Base-by-base conservation (phyloP, 2,113 vertebrate species). In the Sinocyclocheilus anophthalmus region DNA sequence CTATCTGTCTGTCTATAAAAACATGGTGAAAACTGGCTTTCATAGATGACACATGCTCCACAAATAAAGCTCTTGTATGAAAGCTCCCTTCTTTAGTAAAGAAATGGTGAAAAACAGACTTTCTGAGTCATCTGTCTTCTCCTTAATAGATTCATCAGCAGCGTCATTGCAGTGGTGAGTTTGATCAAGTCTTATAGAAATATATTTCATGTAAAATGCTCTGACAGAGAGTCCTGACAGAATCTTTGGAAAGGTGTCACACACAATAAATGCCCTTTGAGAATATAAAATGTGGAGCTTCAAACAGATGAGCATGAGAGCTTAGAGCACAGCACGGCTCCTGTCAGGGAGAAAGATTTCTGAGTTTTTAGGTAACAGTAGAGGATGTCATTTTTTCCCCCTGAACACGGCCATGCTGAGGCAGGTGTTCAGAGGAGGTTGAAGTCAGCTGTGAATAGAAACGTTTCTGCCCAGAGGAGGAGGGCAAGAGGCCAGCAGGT, bases 391-490 rank as follows among this genome's bases (percentile, higher is more conserved):
- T 89, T 84, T 91, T 88, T 72, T 67, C 55, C 83, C n/a, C 77
- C 61, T 53, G 84, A 89, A 86, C 88, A 85, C 89, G 85, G 87
- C 89, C 59, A 67, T 76, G 45, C 82, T 89, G 88, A 90, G 89
- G 92, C 92, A 92, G 94, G 89, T 92, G 90, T 91, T 90, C 86
- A 87, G 88, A 91, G 88, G 90, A 85, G 89, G 88, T 90, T 86
- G 92, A 93, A 94, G 92, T 92, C 90, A 89, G 81, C 88, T 90
- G 90, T 88, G 93, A 94, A 92, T 89, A 91, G 90, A 92, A 92
- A 93, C 91, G 90, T 90, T 91, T 93, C 84, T 77, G 86, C 73
- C 78, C 45, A 39, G 61, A 88, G 57, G 48, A 65, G 59, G 72
- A 76, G 63, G 85, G 81, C 50, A 55, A 77, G 48, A 55, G 76